phyloP scores from a whole-genome alignment of 2,797 vertebrate genomes.

The Ctenochaetus hawaiiensis region DNA sequence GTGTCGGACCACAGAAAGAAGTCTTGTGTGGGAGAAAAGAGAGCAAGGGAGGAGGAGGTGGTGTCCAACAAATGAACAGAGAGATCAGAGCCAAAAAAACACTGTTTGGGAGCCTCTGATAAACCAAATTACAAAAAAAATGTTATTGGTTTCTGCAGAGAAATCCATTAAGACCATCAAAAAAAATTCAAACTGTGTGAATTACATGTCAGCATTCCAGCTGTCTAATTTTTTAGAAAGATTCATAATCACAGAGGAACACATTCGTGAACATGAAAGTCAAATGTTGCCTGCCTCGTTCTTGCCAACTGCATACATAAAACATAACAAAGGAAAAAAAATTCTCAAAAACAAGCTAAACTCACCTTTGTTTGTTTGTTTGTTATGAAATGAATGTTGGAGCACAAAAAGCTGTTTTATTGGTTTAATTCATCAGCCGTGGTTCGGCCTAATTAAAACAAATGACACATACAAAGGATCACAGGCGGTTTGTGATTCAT shows the following conservation, averaged over 20 bases:
- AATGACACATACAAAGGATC: slow-evolving; percentile 22
- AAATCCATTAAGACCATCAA: slow-evolving; percentile 42
- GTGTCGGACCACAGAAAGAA: slow-evolving; percentile 36
- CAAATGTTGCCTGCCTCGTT: slow-evolving; percentile 3
- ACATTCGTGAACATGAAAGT: slow-evolving; percentile 42
- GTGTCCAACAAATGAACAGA: slow-evolving; percentile 42
- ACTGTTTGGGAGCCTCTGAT: slow-evolving; percentile 53
- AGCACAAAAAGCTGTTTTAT: slow-evolving; percentile 35
- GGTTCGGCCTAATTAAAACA: slow-evolving; percentile 40
- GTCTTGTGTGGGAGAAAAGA: slow-evolving; percentile 28
- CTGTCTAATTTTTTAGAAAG: slow-evolving; percentile 21
- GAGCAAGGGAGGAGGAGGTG: slow-evolving; percentile 20
- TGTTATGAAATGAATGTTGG: slow-evolving; percentile 7
- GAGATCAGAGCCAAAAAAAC: slow-evolving; percentile 63
- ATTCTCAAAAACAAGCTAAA: slow-evolving; percentile 4
- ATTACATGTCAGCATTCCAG: slow-evolving; percentile 46
- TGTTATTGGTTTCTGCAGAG: slow-evolving; percentile 36
- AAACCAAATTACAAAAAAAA: slow-evolving; percentile 56
- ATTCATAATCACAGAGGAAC: slow-evolving; percentile 52
- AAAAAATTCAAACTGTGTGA: slow-evolving; percentile 25
- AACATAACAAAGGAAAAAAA: slow-evolving; percentile 6
- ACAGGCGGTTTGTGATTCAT: slow-evolving; percentile 47
- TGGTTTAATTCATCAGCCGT: slow-evolving; percentile 42
- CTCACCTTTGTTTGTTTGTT: slow-evolving; percentile 19
- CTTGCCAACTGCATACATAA: slow-evolving; percentile 20